Evolutionary conservation across 2,888 invertebrate species (phyloP).

Genomic region (Galerucella pusilla): DNA sequence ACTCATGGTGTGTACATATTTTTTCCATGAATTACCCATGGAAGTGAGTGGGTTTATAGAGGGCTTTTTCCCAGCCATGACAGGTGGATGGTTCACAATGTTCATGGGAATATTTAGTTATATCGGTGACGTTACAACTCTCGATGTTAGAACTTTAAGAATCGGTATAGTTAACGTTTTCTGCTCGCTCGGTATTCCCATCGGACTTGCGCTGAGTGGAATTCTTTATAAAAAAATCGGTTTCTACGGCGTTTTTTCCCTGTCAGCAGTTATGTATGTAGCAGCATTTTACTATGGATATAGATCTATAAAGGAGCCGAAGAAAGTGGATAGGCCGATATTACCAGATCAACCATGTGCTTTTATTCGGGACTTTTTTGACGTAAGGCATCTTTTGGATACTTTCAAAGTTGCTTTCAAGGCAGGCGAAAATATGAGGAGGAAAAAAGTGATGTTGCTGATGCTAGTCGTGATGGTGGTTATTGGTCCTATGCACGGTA

Average conservation of each 20-base stretch:
- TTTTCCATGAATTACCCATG: slow-evolving; percentile 82
- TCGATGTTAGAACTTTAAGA: slow-evolving; percentile 84
- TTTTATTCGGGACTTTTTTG: slow-evolving; percentile 78
- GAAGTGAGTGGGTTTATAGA: slow-evolving; percentile 84
- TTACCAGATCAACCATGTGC: slow-evolving; percentile 67
- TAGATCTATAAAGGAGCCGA: slow-evolving; percentile 77
- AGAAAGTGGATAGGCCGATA: slow-evolving; percentile 67
- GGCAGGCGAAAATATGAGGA: slow-evolving; percentile 78
- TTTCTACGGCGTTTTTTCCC: slow-evolving; percentile 84
- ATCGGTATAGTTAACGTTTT: slow-evolving; percentile 91
- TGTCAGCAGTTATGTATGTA: slow-evolving; percentile 80
- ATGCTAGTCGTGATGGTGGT: slow-evolving; percentile 87
- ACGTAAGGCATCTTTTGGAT: slow-evolving; percentile 79
- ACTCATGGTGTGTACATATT: slow-evolving; percentile 82
- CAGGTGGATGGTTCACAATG: slow-evolving; percentile 91
- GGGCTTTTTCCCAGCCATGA: slow-evolving; percentile 83
- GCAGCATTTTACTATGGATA: slow-evolving; percentile 81
- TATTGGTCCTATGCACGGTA: slow-evolving; percentile 87
- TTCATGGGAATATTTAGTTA: slow-evolving; percentile 92
- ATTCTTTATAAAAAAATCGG: slow-evolving; percentile 81
- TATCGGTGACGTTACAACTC: slow-evolving; percentile 86
- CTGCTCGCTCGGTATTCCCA: slow-evolving; percentile 87
- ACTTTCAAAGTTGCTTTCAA: slow-evolving; percentile 86
- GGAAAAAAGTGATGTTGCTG: slow-evolving; percentile 79
- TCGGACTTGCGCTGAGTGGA: slow-evolving; percentile 90